These are phyloP conservation scores for Lacanobia wlatinum DNA, from an alignment of 2,888 invertebrate species.

Conservation along the genomic window DNA sequence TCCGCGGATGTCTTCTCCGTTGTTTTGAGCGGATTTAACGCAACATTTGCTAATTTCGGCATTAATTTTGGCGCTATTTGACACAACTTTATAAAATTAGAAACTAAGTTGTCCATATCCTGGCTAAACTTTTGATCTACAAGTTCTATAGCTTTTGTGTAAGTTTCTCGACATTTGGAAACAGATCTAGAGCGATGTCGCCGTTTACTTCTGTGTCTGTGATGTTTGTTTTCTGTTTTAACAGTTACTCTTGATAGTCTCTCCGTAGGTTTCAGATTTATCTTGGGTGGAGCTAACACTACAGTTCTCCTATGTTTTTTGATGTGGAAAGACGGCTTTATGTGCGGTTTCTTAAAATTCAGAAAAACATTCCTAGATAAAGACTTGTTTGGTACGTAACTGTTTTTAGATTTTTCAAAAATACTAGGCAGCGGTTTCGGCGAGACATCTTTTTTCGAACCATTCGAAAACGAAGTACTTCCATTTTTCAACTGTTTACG, in stretches of 20 bases:
- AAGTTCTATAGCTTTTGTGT: slow-evolving; percentile 92
- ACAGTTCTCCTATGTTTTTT: slow-evolving; percentile 91
- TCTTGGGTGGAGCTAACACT: slow-evolving; percentile 87
- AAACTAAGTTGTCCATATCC: slow-evolving; percentile 86
- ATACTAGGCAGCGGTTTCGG: slow-evolving; percentile 81
- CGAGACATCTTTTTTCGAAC: slow-evolving; percentile 79
- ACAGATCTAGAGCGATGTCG: slow-evolving; percentile 87
- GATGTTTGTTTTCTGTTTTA: slow-evolving; percentile 87
- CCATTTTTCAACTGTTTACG: slow-evolving; percentile 79
- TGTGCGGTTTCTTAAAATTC: slow-evolving; percentile 85
- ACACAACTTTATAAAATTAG: slow-evolving; percentile 87
- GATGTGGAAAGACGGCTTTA: slow-evolving; percentile 85
- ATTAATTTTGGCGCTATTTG: slow-evolving; percentile 86
- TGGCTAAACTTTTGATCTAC: slow-evolving; percentile 88
- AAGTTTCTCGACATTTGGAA: slow-evolving; percentile 88
- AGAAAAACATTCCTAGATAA: slow-evolving; percentile 87
- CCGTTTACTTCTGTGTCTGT: slow-evolving; percentile 87
- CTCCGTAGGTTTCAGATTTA: slow-evolving; percentile 85
- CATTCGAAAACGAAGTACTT: slow-evolving; percentile 69
- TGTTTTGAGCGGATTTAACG: slow-evolving; percentile 77
- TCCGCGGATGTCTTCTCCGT: slow-evolving; percentile 90
- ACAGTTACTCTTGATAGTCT: slow-evolving; percentile 85
- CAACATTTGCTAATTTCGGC: slow-evolving; percentile 68
- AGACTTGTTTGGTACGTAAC: slow-evolving; percentile 86
- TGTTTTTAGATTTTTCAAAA: slow-evolving; percentile 87